A percentile compares a stretch with the other conserved stretches of the same genome.
These are phyloP conservation scores for Drosophila testacea DNA, from an alignment of 2,888 invertebrate species.

Conservation along the genomic window DNA sequence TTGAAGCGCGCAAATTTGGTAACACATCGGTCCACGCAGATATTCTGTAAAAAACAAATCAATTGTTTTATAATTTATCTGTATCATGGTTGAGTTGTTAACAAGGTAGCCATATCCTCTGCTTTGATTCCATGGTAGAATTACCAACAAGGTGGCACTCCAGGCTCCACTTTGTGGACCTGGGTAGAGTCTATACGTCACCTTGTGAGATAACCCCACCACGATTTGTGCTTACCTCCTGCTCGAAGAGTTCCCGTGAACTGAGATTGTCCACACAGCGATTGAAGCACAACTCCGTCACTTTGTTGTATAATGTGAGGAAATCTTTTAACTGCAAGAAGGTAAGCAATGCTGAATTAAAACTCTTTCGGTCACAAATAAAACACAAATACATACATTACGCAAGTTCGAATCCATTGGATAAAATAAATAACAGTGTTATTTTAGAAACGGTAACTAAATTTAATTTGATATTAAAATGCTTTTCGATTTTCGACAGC, in stretches of 20 bases:
- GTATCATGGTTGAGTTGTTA: too few relatives aligned
- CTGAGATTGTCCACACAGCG: conserved; percentile 84
- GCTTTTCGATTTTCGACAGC: conserved; percentile 23
- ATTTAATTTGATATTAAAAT: conserved; percentile 34
- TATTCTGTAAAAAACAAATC: conserved; percentile 54
- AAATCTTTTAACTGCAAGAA: conserved; percentile 83
- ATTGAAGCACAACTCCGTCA: conserved; percentile 84
- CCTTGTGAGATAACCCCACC: too few relatives aligned
- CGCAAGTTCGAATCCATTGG: conserved; percentile 57
- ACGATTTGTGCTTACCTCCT: conserved; percentile 70
- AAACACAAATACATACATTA: conserved; percentile 39
- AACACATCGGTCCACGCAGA: conserved; percentile 83
- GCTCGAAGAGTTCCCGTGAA: conserved; percentile 71
- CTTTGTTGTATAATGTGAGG: conserved; percentile 84
- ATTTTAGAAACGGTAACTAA: conserved; percentile 17
- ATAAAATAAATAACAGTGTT: not conserved
- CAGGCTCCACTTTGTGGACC: too few relatives aligned
- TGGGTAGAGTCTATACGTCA: too few relatives aligned
- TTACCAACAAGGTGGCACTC: too few relatives aligned
- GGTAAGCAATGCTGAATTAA: not conserved
- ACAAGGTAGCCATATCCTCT: too few relatives aligned
- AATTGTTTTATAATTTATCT: too few relatives aligned
- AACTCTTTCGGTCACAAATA: not conserved
- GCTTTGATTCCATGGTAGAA: too few relatives aligned
- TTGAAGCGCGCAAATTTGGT: conserved; percentile 84